A percentile compares a stretch with the other conserved stretches of the same genome.
phyloP scores from a whole-genome alignment of 92 coral and sea anemone genomes.

The Porites rus region DNA sequence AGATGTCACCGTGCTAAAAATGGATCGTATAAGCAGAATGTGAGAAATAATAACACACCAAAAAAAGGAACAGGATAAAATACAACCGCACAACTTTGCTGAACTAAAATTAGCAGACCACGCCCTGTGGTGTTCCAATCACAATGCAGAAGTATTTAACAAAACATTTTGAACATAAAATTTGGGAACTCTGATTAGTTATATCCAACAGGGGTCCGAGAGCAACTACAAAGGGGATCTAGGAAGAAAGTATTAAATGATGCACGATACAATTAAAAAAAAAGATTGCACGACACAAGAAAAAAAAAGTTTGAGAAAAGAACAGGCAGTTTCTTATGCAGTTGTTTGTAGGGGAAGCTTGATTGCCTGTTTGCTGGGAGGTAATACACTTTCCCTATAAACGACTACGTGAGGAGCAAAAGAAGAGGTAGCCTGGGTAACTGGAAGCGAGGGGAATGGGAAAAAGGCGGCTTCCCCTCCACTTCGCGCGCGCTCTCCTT shows the following conservation, averaged over 20 bases:
- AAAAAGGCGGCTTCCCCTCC: neutral
- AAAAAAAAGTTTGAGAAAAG: neutral
- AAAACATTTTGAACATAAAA: neutral
- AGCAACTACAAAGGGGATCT: too few relatives aligned
- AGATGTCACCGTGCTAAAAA: conserved; percentile 88
- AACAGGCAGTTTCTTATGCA: neutral
- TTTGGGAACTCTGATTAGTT: neutral
- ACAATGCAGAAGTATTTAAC: neutral
- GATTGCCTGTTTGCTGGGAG: too few relatives aligned
- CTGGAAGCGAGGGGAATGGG: neutral
- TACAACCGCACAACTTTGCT: neutral
- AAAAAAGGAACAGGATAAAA: neutral
- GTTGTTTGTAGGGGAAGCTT: too few relatives aligned
- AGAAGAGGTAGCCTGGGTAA: too few relatives aligned
- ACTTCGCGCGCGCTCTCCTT: too few relatives aligned
- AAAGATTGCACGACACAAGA: neutral
- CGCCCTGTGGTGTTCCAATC: neutral
- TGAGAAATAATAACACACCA: neutral
- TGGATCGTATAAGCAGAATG: neutral
- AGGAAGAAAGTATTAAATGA: neutral
- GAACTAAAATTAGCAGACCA: neutral
- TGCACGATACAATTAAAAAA: neutral
- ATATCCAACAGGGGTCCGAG: too few relatives aligned
- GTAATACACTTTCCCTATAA: too few relatives aligned
- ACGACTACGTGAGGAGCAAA: too few relatives aligned